phyloP scores from a whole-genome alignment of 2,113 vertebrate genomes.

The Crypturellus undulatus region DNA sequence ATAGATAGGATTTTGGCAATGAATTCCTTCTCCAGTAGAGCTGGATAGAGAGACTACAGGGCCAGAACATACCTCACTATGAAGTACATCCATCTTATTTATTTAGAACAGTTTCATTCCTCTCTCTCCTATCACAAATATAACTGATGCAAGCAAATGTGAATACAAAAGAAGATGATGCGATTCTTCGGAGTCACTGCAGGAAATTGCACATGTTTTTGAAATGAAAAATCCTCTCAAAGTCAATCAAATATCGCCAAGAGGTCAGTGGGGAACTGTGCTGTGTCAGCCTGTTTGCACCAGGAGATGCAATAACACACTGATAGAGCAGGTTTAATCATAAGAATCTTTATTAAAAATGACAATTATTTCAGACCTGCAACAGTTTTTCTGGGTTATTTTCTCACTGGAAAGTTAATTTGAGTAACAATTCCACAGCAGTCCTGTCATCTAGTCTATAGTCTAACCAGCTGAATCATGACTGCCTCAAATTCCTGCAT shows the following conservation, averaged over 20 bases:
- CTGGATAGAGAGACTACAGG: neutral
- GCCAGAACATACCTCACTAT: neutral
- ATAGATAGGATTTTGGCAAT: neutral
- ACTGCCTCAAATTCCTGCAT: neutral
- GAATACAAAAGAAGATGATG: conserved; percentile 39
- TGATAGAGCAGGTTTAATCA: conserved; percentile 33
- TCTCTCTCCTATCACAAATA: neutral
- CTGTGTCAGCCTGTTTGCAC: conserved; percentile 49
- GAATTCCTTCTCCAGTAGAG: neutral
- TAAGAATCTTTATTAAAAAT: neutral
- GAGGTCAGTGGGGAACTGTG: conserved; percentile 51
- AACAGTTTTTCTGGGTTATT: neutral
- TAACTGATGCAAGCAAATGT: conserved; percentile 27
- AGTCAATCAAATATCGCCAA: conserved; percentile 44
- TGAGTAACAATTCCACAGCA: neutral
- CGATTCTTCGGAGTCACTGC: conserved; percentile 49
- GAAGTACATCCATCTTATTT: conserved; percentile 3
- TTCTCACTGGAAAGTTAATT: neutral
- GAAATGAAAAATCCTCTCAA: conserved; percentile 62
- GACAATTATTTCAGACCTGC: neutral
- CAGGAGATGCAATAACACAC: conserved; percentile 25
- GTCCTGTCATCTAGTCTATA: neutral
- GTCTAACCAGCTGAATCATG: neutral
- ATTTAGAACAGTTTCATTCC: neutral
- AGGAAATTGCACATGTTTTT: conserved; percentile 64